Conservation (phyloP, 2,888 invertebrate species). For the Cheilosia impressa region DNA sequence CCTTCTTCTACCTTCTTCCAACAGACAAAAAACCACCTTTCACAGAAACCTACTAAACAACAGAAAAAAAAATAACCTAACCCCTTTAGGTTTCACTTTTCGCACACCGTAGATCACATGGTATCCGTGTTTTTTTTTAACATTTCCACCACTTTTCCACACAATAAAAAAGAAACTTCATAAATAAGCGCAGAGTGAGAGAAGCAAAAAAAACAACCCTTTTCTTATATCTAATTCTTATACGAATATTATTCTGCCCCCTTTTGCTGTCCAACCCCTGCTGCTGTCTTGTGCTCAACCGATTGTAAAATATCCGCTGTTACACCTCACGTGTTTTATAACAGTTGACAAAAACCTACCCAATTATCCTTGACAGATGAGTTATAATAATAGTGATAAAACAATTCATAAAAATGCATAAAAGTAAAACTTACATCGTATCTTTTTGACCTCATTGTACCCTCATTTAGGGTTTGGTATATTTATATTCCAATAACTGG, state of each 20-base stretch:
- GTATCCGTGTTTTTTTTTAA: slow-evolving; percentile 1
- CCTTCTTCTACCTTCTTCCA: not conserved
- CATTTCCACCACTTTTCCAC: slow-evolving; percentile 47
- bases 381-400: not conserved
- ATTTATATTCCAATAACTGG: slow-evolving; percentile 83
- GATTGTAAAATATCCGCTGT: slow-evolving; percentile 23
- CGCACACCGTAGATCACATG: slow-evolving; percentile 35
- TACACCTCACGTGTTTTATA: slow-evolving; percentile 51
- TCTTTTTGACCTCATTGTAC: slow-evolving; percentile 84
- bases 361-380: slow-evolving; percentile 17
- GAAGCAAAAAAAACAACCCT: slow-evolving; percentile 46
- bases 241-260: not conserved
- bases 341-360: slow-evolving; percentile 21
- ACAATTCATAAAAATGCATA: not conserved
- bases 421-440: slow-evolving; percentile 81
- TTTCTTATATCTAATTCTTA: slow-evolving; percentile 1
- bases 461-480: slow-evolving; percentile 82
- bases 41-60: slow-evolving; percentile 37
- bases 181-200: slow-evolving; percentile 10
- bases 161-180: slow-evolving; percentile 45
- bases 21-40: slow-evolving; percentile 34
- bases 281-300: slow-evolving; percentile 13
- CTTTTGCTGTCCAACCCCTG: slow-evolving; percentile 28
- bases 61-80: slow-evolving; percentile 8
- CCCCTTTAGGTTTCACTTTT: slow-evolving; percentile 18